Percentiles rank a stretch among this genome's conserved stretches.
Evolutionary conservation across 2,888 invertebrate species (phyloP).

Genomic region (Trichacis sp.): DNA sequence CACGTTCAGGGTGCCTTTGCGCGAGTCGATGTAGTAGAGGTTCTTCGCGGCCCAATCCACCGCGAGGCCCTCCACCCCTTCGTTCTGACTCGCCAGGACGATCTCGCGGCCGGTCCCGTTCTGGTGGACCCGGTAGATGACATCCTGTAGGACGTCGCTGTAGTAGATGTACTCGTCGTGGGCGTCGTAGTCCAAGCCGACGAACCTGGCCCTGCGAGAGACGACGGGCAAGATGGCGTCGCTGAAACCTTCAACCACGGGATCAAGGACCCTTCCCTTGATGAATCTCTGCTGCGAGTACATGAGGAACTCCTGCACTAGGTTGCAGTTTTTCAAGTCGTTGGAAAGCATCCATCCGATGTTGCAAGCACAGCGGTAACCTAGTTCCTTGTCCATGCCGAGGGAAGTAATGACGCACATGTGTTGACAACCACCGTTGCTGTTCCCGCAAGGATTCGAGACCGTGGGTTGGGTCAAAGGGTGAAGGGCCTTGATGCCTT

Average conservation of each 20-base stretch:
- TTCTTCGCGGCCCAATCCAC: slow-evolving; percentile 97
- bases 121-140: slow-evolving; percentile 84
- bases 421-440: slow-evolving; percentile 92
- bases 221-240: slow-evolving; percentile 97
- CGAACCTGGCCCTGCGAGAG: slow-evolving; percentile 90
- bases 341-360: slow-evolving; percentile 84
- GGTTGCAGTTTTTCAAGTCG: slow-evolving; percentile 83
- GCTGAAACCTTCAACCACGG: slow-evolving; percentile 90
- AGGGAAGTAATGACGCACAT: slow-evolving; percentile 91
- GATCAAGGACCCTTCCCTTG: slow-evolving; percentile 90
- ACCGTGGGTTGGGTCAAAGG: slow-evolving; percentile 79
- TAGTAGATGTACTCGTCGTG: slow-evolving; percentile 93
- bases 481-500: slow-evolving; percentile 86
- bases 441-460: slow-evolving; percentile 85
- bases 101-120: slow-evolving; percentile 87
- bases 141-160: slow-evolving; percentile 96
- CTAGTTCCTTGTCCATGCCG: slow-evolving; percentile 76
- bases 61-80: slow-evolving; percentile 95
- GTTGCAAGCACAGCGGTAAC: slow-evolving; percentile 91
- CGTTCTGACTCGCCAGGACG: slow-evolving; percentile 94
- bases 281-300: slow-evolving; percentile 96
- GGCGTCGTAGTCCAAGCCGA: slow-evolving; percentile 94
- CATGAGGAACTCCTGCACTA: slow-evolving; percentile 90
- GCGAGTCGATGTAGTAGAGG: slow-evolving; percentile 93
- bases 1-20: slow-evolving; percentile 94